Base-by-base conservation (phyloP, 2,113 vertebrate genomes). In the Callorhinus ursinus region DNA sequence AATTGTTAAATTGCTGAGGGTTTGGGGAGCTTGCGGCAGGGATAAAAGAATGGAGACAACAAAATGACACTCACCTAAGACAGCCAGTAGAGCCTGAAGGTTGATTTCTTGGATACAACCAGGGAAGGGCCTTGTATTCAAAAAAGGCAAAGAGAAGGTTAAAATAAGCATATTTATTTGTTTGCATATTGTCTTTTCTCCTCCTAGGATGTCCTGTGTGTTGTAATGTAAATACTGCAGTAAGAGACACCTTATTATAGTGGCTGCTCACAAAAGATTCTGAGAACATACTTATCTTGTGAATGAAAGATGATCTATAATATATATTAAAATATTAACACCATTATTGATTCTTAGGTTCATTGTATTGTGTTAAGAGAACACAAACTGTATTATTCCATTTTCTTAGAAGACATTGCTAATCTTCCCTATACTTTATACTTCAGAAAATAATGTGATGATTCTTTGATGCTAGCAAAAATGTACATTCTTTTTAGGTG, bases 381-480 rank as follows among this genome's bases (percentile, higher is more conserved):
- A 31, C 13, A 71, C 21, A 2, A 63, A 86, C 1, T 92, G 0
- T 4, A 49, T 83, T 76, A 26, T 91, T 92, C 21, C 36, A 21
- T 33, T 84, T 95, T 81, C 72, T 93, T 59, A 81, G 14, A 85
- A 76, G 18, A 80, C 8, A 67, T 59, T 33, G 22, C 24, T 71
- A 11, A 11, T 94, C 1, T 81, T 81, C 21, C 89, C 92, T 77
- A 36, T n/a, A 63, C 10, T 33, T 69, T 33, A 33, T 33, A 67
- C 33, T 33, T 80, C 74, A 46, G 87, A 77, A 93, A 85, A 88
- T 83, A 91, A 67, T 88, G 11, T 88, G 55, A 67, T 95, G 88
- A 71, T 22, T 33, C 28, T 26, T 49, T 36, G n/a, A 76, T 61
- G 5, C 1, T 61, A 95, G 11, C 31, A 84, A 90, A 65, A 79